Evolutionary conservation across 2,113 vertebrate species (phyloP), one percentile per base, ranked within the genome.

Genomic region (Xiphophorus couchianus): DNA sequence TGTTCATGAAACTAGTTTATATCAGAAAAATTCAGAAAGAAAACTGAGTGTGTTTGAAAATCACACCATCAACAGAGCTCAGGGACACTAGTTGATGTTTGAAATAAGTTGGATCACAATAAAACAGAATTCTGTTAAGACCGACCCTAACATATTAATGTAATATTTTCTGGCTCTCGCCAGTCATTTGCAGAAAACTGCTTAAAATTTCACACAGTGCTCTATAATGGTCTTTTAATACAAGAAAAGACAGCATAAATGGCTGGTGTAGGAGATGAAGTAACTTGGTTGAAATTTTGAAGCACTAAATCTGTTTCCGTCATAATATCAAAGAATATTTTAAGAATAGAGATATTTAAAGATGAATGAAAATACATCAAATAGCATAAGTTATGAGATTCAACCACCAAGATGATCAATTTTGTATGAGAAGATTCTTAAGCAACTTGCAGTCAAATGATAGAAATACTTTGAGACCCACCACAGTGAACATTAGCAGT

Each of bases 361-460:
- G 73, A 83, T 77, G 78, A 48, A 77, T 82, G 80, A 65, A 84
- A 82, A 82, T 66, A 73, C 74, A 84, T 92, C 84, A 89, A 90
- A 91, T 77, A 63, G 87, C 82, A 91, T 88, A 12, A 75, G 35
- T 29, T 71, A 87, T 80, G 63, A 69, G 25, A 76, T 69, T 66
- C 39, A 64, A 80, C 31, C 64, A 48, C 76, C 82, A 67, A 79
- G 62, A 66, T 15, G 37, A 82, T 89, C 27, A 76, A 90, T 89
- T 86, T 88, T 86, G 67, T 27, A 89, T 92, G 82, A 88, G 84
- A 72, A 2, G 62, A 72, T 90, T 87, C 88, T 81, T 17, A 31
- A 84, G 88, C 76, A 85, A 78, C 90, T 88, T 86, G 84, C 77
- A 82, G 73, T 31, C 66, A 35, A 58, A 35, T 54, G 74, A 80